These are phyloP conservation scores for human (Homo sapiens) DNA, from an alignment of 2,113 vertebrate genomes.

Conservation along the genomic window GRCh38 chrX:24177501-24178000, in stretches of 20 bases:
- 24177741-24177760: not conserved
- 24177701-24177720: conserved; percentile 47
- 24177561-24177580: not conserved
- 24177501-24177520: conserved; percentile 4
- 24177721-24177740: conserved; percentile 9
- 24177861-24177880: not conserved
- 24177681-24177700: conserved; percentile 34
- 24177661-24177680: not conserved
- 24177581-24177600: not conserved
- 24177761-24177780: not conserved
- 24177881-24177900: conserved; percentile 27
- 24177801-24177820: conserved; percentile 7
- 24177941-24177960: too few species aligned
- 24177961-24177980: too few species aligned
- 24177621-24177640: conserved; percentile 37
- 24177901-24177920: conserved; percentile 27
- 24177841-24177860: conserved; percentile 36
- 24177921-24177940: not conserved
- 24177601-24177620: conserved; percentile 31
- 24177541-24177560: not conserved
- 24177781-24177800: conserved; percentile 15
- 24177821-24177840: conserved; percentile 43
- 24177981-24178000: too few species aligned
- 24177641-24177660: conserved; percentile 22
- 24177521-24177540: not conserved